These are phyloP conservation scores for Bufotes viridis DNA, from an alignment of 2,797 vertebrate genomes.

Conservation along the genomic window DNA sequence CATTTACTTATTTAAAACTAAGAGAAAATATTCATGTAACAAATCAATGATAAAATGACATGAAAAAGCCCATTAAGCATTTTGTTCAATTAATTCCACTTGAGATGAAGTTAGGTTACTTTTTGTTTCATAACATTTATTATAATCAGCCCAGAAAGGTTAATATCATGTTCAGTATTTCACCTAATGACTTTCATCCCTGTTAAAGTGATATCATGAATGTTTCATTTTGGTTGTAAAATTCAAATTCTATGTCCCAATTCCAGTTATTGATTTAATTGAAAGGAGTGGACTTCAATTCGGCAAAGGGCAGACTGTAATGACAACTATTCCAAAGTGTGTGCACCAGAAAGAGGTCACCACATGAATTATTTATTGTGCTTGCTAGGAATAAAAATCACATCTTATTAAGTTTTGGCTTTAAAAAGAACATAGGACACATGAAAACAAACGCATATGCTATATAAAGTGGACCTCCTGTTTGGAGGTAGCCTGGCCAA, in stretches of 20 bases:
- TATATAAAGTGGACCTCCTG: neutral
- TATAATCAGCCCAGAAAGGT: constrained; percentile 36
- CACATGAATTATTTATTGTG: constrained; percentile 2
- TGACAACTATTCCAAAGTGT: constrained; percentile 26
- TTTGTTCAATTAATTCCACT: constrained; percentile 2
- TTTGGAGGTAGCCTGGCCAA: neutral
- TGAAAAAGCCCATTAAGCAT: neutral
- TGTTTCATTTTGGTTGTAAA: constrained; percentile 52
- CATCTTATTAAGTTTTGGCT: neutral
- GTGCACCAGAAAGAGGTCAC: constrained; percentile 2
- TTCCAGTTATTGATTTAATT: constrained; percentile 43
- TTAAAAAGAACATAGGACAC: neutral
- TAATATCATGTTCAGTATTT: constrained; percentile 44
- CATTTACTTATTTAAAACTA: neutral
- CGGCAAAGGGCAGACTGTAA: constrained; percentile 31
- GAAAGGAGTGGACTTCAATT: neutral
- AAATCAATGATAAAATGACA: neutral
- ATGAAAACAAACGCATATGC: neutral
- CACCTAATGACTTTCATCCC: constrained; percentile 48
- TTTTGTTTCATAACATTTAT: constrained; percentile 45
- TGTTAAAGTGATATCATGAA: constrained; percentile 51
- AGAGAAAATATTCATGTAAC: neutral
- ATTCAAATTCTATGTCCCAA: constrained; percentile 1
- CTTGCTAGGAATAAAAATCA: constrained; percentile 3
- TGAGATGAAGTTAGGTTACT: constrained; percentile 17